Evolutionary conservation across 2,797 vertebrate genomes (phyloP), one percentile per base, ranked within the genome.

Genomic region (Tangara arthus): DNA sequence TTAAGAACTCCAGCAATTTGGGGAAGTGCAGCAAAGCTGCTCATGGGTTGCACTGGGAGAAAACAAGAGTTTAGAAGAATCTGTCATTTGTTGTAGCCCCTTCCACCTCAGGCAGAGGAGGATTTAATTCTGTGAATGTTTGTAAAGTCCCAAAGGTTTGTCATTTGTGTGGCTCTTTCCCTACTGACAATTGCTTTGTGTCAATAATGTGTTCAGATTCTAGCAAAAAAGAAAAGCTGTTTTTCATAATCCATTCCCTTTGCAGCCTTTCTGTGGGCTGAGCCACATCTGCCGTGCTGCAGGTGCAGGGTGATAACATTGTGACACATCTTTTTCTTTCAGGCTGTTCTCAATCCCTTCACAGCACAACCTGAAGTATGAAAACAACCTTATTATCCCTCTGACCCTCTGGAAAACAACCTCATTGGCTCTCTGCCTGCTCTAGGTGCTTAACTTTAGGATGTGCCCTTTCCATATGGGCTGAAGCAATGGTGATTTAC

Each of bases 1-100:
- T 4, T 39, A 27, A 49, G 50, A 69, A 16, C 27, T 50, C 55
- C 41, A 6, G 3, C 9, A 4, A 10, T 63, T 44, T 44, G n/a
- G 68, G 7, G 42, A 61, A 76, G 27, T 18, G 50, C 60, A 46
- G 47, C 28, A 15, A 49, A 91, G 50, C 37, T 80, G n/a, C 42
- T 77, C 2, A 0, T 30, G 73, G 26, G 4, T 13, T 23, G 41
- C 27, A 16, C 0, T 41, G 37, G 34, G 32, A 2, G 8, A 70
- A 71, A 50, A 44, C 19, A 11, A 41, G 56, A 22, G 15, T 61
- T 81, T 16, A 15, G 17, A 41, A 32, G 53, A 35, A 41, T 41
- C 6, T 30, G 34, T 16, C 20, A 1, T 77, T 37, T 52, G 26
- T 39, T 13, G 0, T 3, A 30, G 41, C 44, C 17, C 6, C 23